Evolutionary conservation across 2,113 vertebrate species (phyloP).

Genomic region (Hucho hucho): DNA sequence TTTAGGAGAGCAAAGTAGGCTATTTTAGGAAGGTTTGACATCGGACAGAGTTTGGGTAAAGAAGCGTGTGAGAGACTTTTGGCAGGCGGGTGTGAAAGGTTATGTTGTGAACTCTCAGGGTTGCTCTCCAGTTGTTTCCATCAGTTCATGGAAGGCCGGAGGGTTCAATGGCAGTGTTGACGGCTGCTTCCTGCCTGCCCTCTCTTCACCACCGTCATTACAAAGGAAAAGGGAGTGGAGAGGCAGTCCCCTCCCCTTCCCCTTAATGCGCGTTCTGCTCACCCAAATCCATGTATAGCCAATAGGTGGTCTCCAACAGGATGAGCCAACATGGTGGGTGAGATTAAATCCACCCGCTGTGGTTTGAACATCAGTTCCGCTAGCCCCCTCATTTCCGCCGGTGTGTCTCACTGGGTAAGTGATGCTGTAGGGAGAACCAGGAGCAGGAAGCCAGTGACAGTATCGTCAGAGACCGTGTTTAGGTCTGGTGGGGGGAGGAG

Average conservation of each 20-base stretch:
- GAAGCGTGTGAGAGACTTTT: background rate
- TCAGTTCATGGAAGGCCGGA: constrained; percentile 34
- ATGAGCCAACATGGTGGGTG: constrained; percentile 3
- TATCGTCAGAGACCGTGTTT: constrained; percentile 23
- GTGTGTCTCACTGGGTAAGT: constrained; percentile 11
- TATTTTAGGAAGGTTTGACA: background rate
- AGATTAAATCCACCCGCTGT: constrained; percentile 8
- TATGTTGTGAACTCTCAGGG: constrained; percentile 14
- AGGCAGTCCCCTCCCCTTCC: background rate
- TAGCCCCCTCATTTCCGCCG: constrained; percentile 34
- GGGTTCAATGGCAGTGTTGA: constrained; percentile 44
- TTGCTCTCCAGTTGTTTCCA: background rate
- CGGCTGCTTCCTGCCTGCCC: constrained; percentile 58
- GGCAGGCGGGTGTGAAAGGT: constrained; percentile 22
- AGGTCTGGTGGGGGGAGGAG: constrained; percentile 42
- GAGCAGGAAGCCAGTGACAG: constrained; percentile 6
- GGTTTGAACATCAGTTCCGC: constrained; percentile 33
- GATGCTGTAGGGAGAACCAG: constrained; percentile 18
- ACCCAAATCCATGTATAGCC: constrained; percentile 24
- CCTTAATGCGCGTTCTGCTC: constrained; percentile 14
- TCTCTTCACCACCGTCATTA: constrained; percentile 47
- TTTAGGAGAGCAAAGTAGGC: background rate
- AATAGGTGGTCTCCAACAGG: constrained; percentile 25
- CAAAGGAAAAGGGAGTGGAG: constrained; percentile 25
- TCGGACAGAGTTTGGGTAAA: background rate